Evolutionary conservation across 1,140 invertebrate genomes (phyloP), one percentile per base, ranked within the genome.

Genomic region (Chionoecetes opilio): DNA sequence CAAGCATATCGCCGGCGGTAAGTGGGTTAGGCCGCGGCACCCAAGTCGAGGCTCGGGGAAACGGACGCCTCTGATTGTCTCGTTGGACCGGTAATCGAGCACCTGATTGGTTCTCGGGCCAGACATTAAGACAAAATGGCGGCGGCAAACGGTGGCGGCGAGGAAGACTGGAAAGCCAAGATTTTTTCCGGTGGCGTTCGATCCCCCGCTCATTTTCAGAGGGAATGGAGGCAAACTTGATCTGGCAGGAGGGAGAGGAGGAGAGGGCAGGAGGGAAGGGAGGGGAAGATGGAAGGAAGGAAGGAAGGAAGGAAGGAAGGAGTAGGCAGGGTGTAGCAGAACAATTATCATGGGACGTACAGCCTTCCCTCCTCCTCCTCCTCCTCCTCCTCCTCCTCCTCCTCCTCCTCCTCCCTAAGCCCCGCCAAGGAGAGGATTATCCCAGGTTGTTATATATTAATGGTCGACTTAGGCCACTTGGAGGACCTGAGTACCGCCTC

Each of bases 111-210:
- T 95, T 95, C 95, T 93, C 93, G 82, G 95, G 32, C 53, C 84
- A 46, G 87, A 93, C 95, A 95, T 95, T 95, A 95, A 93, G 92
- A 92, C 93, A 95, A 95, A 95, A 93, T 95, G 95, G 92, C 95
- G 95, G 95, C 87, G 88, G 92, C 38, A 92, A 92, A 95, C 88
- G 75, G 90, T 82, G 93, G 92, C 75, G 63, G 86, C 29, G 37
- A 14, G 94, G 34, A 37, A 21, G 63, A 75, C 63, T 6, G 75
- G 46, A 75, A n/a, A 63, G 37, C 34, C 75, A 82, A 29, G 3
- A 93, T 85, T 63, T 63, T 46, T 85, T 87, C 26, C 21, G 46
- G 46, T 53, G 46, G 2, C 21, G 11, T n/a, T 75, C 63, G 26
- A 75, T 75, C 63, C 63, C 0, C 0, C 2, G 5, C 63, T 75